Percentiles rank a stretch among this genome's conserved stretches.
These are phyloP conservation scores for Leucoptera coffeella DNA, from an alignment of 2,888 invertebrate species.

Conservation along the genomic window DNA sequence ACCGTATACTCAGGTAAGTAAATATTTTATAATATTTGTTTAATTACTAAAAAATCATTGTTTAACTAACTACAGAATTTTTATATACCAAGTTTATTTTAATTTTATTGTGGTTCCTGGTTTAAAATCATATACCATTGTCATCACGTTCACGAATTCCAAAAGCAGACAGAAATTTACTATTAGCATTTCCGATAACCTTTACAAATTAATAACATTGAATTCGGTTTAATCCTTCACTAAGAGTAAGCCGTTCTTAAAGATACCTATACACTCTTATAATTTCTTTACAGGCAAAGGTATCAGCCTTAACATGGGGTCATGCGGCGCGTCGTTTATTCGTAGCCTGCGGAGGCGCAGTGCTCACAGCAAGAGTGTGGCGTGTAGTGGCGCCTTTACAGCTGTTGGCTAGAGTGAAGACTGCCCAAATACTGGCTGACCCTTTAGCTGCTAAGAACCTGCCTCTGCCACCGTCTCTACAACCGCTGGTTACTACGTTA, in stretches of 20 bases:
- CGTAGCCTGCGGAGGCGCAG: slow-evolving; percentile 84
- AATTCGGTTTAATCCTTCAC: too few species aligned
- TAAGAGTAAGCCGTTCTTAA: too few species aligned
- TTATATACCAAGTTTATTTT: too few species aligned
- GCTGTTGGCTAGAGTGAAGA: slow-evolving; percentile 77
- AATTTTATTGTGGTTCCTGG: too few species aligned
- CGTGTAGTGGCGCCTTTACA: slow-evolving; percentile 86
- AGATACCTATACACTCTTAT: not conserved
- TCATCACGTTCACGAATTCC: too few species aligned
- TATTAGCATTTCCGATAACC: too few species aligned
- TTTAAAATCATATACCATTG: too few species aligned
- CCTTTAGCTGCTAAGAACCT: slow-evolving; percentile 71
- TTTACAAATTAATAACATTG: too few species aligned
- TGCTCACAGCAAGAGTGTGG: slow-evolving; percentile 92
- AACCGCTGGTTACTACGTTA: slow-evolving; percentile 76
- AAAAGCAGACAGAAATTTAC: too few species aligned
- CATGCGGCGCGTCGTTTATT: slow-evolving; percentile 95
- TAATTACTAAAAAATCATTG: too few species aligned
- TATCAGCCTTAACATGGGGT: slow-evolving; percentile 96
- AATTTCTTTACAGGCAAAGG: slow-evolving; percentile 58
- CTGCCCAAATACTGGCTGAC: slow-evolving; percentile 67
- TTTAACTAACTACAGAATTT: too few species aligned
- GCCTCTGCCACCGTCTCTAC: slow-evolving; percentile 82
- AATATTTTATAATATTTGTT: too few species aligned
- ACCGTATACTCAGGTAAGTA: slow-evolving; percentile 65